Evolutionary conservation across 2,113 vertebrate species (phyloP).

Genomic region (Sciurus niger): DNA sequence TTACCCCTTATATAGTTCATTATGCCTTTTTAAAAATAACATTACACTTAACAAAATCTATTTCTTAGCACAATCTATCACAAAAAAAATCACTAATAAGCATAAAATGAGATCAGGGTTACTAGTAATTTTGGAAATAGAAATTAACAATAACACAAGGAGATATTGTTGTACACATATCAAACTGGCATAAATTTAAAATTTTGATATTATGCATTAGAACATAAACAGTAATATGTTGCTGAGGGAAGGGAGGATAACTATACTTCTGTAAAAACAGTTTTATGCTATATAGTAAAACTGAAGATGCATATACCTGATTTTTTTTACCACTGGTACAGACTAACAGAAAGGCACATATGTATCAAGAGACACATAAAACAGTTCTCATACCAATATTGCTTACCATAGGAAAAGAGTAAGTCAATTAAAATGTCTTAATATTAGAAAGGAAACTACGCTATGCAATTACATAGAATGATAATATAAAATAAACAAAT

Average conservation of each 20-base stretch:
- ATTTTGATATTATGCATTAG: not conserved
- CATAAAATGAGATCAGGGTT: not conserved
- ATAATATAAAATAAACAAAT: conserved; percentile 14
- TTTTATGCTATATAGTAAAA: not conserved
- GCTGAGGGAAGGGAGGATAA: not conserved
- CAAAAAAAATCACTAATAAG: not conserved
- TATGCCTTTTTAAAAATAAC: conserved; percentile 14
- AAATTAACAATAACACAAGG: conserved; percentile 14
- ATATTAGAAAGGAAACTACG: not conserved
- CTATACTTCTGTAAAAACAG: not conserved
- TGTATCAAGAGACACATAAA: not conserved
- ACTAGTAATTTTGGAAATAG: not conserved
- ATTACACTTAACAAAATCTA: not conserved
- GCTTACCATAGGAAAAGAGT: not conserved
- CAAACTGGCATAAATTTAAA: conserved; percentile 6
- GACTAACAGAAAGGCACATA: not conserved
- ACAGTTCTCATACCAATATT: not conserved
- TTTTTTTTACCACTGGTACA: not conserved
- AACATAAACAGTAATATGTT: not conserved
- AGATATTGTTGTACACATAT: not conserved
- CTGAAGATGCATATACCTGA: not conserved
- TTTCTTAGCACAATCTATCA: not conserved
- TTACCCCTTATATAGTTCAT: not conserved
- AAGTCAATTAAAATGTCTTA: not conserved
- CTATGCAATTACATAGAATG: not conserved